phyloP scores from a whole-genome alignment of 2,888 invertebrate species.

The Andrena flavipes region DNA sequence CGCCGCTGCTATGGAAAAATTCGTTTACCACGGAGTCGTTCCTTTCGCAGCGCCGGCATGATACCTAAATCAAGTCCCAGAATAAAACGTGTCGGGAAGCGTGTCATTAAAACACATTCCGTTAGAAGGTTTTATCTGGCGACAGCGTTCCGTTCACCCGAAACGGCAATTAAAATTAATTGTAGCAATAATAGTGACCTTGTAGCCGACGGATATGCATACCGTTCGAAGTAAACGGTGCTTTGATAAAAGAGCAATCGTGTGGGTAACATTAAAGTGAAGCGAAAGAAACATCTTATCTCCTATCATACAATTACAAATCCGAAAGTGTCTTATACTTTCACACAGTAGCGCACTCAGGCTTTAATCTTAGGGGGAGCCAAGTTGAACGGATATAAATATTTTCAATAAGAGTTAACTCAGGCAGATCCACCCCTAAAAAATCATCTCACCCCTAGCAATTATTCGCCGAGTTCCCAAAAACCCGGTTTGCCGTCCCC shows the following conservation, averaged over 20 bases:
- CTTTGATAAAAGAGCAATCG: constrained; percentile 24
- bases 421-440: no score
- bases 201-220: constrained; percentile 41
- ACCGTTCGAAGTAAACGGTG: constrained; percentile 38
- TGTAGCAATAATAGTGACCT: constrained; percentile 44
- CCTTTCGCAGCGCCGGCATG: neutral
- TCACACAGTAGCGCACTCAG: no score
- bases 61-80: neutral
- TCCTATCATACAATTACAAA: neutral
- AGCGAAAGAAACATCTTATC: neutral
- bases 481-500: no score
- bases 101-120: constrained; percentile 18
- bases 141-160: constrained; percentile 24
- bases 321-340: no score
- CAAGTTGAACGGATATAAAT: no score
- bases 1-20: neutral
- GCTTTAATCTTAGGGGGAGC: no score
- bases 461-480: no score
- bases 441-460: no score
- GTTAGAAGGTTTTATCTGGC: constrained; percentile 25
- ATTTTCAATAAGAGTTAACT: no score
- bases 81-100: neutral
- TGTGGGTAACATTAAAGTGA: constrained; percentile 9
- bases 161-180: constrained; percentile 54
- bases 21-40: neutral